A percentile compares a stretch with the other conserved stretches of the same genome.
Evolutionary conservation across 2,113 vertebrate genomes (phyloP).

Genomic region (Pomatostomus ruficeps): DNA sequence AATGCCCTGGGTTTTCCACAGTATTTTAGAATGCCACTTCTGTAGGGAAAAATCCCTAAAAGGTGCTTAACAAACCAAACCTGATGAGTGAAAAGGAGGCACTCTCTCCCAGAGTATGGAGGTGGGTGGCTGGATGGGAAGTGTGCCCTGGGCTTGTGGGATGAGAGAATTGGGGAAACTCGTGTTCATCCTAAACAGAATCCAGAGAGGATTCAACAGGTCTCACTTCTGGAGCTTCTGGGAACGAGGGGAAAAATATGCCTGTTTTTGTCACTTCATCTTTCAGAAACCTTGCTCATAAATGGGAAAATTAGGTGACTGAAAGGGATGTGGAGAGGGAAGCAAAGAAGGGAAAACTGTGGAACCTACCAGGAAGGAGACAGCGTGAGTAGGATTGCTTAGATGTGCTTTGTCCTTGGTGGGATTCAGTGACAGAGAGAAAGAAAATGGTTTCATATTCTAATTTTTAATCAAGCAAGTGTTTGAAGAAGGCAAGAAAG

Average conservation of each 20-base stretch:
- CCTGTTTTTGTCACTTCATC: rapidly evolving
- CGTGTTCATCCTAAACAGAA: rapidly evolving
- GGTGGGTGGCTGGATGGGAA: not conserved
- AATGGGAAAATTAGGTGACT: rapidly evolving
- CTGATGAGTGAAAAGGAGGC: not conserved
- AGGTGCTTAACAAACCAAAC: not conserved
- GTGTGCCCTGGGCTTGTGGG: not conserved
- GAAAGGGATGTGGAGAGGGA: not conserved
- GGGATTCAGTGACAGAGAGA: not conserved
- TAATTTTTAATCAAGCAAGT: not conserved
- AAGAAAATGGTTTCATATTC: not conserved
- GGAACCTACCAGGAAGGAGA: not conserved
- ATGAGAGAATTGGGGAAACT: not conserved
- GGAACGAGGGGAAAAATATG: rapidly evolving
- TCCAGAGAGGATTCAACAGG: not conserved
- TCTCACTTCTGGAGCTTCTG: not conserved
- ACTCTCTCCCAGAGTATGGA: not conserved
- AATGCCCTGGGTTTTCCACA: not conserved
- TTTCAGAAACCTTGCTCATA: not conserved
- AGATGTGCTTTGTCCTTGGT: not conserved
- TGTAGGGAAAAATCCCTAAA: not conserved
- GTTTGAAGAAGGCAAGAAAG: not conserved
- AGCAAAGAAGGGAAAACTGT: not conserved
- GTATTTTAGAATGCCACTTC: not conserved
- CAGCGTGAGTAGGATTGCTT: not conserved